phyloP scores from a whole-genome alignment of 2,888 invertebrate genomes.

The Parnassius orleans region DNA sequence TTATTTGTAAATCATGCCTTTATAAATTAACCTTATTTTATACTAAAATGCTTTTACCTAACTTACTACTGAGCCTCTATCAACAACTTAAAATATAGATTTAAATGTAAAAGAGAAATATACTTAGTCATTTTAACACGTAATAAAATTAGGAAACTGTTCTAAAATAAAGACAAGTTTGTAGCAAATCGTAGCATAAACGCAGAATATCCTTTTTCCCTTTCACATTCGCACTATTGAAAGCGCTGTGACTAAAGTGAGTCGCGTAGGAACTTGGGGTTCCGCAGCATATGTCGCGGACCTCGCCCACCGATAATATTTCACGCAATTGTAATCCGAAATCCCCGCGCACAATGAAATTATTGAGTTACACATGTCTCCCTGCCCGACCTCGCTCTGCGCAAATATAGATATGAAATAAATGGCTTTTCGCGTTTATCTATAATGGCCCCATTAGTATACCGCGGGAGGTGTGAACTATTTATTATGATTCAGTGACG shows the following conservation, averaged over 20 bases:
- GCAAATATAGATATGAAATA: constrained; percentile 73
- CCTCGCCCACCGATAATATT: constrained; percentile 61
- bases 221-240: constrained; percentile 29
- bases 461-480: constrained; percentile 48
- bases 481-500: constrained; percentile 34
- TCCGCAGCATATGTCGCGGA: constrained; percentile 52
- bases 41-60: no score
- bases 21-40: no score
- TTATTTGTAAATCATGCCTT: background rate
- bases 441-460: constrained; percentile 59
- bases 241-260: constrained; percentile 31
- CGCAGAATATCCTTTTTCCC: no score
- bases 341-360: constrained; percentile 57
- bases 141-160: no score
- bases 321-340: constrained; percentile 66
- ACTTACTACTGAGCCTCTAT: no score
- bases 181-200: no score
- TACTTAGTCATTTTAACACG: no score
- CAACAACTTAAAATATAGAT: no score
- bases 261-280: constrained; percentile 38
- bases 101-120: no score
- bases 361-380: constrained; percentile 70
- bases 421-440: constrained; percentile 59
- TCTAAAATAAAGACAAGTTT: no score
- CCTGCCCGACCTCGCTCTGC: constrained; percentile 46